Percentiles rank a stretch among this genome's conserved stretches.
Conservation (phyloP, 37 sponge, comb jelly and placozoan genomes). For the Halichondria panicea region DNA sequence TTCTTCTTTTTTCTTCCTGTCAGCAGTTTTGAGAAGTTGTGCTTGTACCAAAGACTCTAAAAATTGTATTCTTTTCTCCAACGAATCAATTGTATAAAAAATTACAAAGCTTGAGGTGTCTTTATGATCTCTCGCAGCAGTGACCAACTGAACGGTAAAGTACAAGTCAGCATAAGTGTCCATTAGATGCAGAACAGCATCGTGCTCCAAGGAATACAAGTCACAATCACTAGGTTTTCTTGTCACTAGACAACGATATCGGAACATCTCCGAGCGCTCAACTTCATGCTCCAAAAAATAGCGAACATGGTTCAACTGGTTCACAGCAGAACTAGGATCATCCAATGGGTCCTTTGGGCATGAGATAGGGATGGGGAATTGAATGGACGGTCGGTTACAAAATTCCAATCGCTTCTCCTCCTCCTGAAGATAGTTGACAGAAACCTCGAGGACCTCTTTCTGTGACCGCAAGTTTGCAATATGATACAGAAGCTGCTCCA, state of each 20-base stretch:
- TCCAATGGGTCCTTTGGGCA: background rate
- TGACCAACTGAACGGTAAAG: background rate
- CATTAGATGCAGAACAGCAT: background rate
- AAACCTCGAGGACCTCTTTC: background rate
- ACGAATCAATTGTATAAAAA: background rate
- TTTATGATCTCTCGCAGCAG: background rate
- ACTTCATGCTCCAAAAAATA: background rate
- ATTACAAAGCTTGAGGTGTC: slow-evolving; percentile 3
- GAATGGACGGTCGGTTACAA: background rate
- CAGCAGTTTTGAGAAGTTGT: background rate
- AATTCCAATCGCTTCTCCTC: background rate
- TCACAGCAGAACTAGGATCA: background rate
- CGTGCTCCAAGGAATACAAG: background rate
- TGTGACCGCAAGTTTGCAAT: background rate
- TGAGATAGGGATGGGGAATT: background rate
- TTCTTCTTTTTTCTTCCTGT: background rate
- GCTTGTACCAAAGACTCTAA: background rate
- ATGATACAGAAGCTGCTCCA: slow-evolving; percentile 8
- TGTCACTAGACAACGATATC: slow-evolving; percentile 7
- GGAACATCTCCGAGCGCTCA: background rate
- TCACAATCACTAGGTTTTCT: slow-evolving; percentile 6
- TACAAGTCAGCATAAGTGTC: slow-evolving; percentile 12
- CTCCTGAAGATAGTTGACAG: background rate
- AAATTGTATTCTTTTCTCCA: background rate
- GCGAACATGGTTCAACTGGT: background rate